phyloP scores from a whole-genome alignment of 2,888 invertebrate species.

The Oscheius sp. region DNA sequence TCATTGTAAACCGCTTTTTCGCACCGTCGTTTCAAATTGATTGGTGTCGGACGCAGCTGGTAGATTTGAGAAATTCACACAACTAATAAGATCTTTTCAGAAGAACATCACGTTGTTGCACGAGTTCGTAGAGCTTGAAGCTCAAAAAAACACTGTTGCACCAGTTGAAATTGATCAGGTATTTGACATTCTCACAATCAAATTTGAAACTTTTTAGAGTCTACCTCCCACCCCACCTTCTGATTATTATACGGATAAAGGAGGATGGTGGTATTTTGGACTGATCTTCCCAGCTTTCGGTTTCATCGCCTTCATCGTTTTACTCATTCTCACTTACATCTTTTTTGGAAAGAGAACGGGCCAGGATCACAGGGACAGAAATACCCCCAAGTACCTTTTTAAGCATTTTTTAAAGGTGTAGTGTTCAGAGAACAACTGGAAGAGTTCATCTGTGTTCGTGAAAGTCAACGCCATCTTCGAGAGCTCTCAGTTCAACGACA shows the following conservation, averaged over 20 bases:
- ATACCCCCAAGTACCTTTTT: conserved; percentile 70
- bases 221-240: conserved; percentile 26
- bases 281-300: conserved; percentile 63
- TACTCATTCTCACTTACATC: conserved; percentile 66
- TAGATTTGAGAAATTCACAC: conserved; percentile 35
- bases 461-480: conserved; percentile 70
- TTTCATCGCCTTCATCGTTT: conserved; percentile 65
- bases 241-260: conserved; percentile 20
- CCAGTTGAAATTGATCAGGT: neutral
- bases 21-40: conserved; percentile 62
- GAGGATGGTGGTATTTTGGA: conserved; percentile 25
- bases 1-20: conserved; percentile 64
- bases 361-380: conserved; percentile 73
- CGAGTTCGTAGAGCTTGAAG: conserved; percentile 1
- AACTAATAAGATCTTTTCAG: neutral
- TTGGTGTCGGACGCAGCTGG: conserved; percentile 69
- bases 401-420: neutral
- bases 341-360: conserved; percentile 73
- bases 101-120: conserved; percentile 22
- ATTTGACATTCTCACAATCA: neutral
- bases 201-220: neutral
- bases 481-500: conserved; percentile 72
- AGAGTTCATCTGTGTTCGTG: conserved; percentile 70
- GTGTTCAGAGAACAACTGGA: conserved; percentile 68
- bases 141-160: neutral